A percentile compares a stretch with the other conserved stretches of the same genome.
Evolutionary conservation across 2,888 invertebrate genomes (phyloP).

Genomic region (Hetaerina titia): DNA sequence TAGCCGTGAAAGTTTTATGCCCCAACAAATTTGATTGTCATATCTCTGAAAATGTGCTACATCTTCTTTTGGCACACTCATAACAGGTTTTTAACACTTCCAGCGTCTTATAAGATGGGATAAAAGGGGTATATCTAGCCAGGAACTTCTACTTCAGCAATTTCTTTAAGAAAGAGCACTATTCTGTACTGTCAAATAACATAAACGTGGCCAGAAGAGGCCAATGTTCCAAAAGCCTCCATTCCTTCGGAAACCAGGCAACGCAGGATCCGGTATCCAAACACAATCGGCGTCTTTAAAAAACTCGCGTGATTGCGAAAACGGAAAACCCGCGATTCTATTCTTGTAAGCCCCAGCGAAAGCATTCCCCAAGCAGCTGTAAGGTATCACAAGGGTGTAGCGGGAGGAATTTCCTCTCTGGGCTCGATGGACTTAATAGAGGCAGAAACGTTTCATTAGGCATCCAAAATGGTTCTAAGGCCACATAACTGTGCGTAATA

Average conservation of each 20-base stretch:
- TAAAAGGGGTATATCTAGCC: no score
- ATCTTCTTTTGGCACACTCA: neutral
- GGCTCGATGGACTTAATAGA: neutral
- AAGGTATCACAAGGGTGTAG: neutral
- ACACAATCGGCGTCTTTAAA: neutral
- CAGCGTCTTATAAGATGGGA: no score
- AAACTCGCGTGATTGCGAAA: neutral
- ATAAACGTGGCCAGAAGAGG: neutral
- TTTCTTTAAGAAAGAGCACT: no score
- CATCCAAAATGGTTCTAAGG: no score
- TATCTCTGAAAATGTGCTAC: neutral
- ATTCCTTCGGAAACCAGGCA: neutral
- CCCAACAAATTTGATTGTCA: neutral
- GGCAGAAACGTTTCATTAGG: no score
- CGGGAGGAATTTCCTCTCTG: neutral
- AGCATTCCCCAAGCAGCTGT: neutral
- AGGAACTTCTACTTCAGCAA: no score
- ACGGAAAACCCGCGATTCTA: slow-evolving; percentile 30
- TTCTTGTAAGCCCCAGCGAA: neutral
- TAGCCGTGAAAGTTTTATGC: neutral
- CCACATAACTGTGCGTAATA: no score
- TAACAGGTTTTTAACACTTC: no score
- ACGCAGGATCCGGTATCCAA: neutral
- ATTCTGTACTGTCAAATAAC: no score
- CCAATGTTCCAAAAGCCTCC: neutral